Base-by-base conservation (phyloP, 1,140 invertebrate genomes). In the Rhagoletis zephyria region DNA sequence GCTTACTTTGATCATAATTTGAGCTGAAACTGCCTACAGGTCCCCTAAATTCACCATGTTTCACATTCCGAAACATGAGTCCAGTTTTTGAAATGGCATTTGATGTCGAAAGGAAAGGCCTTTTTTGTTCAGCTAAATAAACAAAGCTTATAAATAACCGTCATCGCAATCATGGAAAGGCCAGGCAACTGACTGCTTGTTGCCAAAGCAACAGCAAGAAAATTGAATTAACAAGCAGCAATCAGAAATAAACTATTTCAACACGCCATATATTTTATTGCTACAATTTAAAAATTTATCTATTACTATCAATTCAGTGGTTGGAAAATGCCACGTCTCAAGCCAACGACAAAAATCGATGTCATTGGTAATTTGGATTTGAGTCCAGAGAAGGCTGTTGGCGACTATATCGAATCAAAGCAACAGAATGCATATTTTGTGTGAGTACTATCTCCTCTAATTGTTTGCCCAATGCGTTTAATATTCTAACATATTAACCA, bases 351-450 rank as follows among this genome's bases (percentile, higher is more conserved):
- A 1, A 91, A 88, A 70, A 56, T 93, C 19, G 92, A 93, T 90
- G 91, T 93, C 14, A 88, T 93, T 60, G 92, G 92, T 2, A 90
- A 90, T 67, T 88, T 92, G 88, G 92, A 93, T 65, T 63, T 92
- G 65, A 89, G 89, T 19, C 92, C 92, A 1, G 92, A 93, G 87
- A 89, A 92, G 42, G 91, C 91, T 4, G 90, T 91, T 45, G 89
- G 89, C 6, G 90, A 91, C 56, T 93, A 89, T 40, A 45, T 92
- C 0, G 81, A 89, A 77, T 93, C 92, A 0, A 92, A 92, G 88
- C 74, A 86, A 42, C 91, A 93, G 42, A 86, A 93, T 6, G 88
- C 90, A 60, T 91, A 88, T 86, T 93, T 93, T 12, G 86, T 92
- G 92, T 93, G 88, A 90, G 91, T 87, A 14, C 3, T 56, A 60